A percentile compares a stretch with the other conserved stretches of the same genome.
These are phyloP conservation scores for Ladona fulva DNA, from an alignment of 1,140 invertebrate genomes.

Conservation along the genomic window DNA sequence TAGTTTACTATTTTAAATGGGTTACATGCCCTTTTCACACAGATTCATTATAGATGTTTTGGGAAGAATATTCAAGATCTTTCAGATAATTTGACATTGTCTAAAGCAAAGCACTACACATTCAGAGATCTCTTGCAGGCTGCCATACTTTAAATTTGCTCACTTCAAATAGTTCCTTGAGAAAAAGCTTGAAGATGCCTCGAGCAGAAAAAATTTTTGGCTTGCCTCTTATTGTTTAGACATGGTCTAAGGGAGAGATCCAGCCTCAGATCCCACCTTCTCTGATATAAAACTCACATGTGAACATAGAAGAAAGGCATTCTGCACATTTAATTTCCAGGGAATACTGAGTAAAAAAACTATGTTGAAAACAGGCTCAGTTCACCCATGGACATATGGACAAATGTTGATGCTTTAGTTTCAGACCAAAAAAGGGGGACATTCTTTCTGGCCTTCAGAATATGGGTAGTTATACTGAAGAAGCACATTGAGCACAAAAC, in stretches of 20 bases:
- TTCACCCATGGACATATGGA: not conserved
- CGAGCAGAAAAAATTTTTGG: too few species aligned
- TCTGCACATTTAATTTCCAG: not conserved
- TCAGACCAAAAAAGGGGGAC: too few species aligned
- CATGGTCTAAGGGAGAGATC: too few species aligned
- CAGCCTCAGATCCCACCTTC: not conserved
- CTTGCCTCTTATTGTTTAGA: too few species aligned
- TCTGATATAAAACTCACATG: not conserved
- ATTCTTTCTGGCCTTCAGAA: too few species aligned
- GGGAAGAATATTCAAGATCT: not conserved
- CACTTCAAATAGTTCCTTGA: too few species aligned
- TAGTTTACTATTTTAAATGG: not conserved
- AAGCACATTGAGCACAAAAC: too few species aligned
- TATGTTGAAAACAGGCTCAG: not conserved
- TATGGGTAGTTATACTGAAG: too few species aligned
- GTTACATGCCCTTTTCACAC: not conserved
- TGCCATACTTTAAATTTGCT: too few species aligned
- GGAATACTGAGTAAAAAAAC: not conserved
- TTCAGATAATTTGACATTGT: not conserved
- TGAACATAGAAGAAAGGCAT: not conserved
- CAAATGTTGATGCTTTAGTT: too few species aligned
- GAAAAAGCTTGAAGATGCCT: too few species aligned
- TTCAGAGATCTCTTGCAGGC: not conserved
- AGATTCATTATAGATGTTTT: not conserved
- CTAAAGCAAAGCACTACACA: slow-evolving; percentile 1